A percentile compares a stretch with the other conserved stretches of the same genome.
phyloP scores from a whole-genome alignment of 35 echinoderm and acorn worm species.

The Acanthaster planci region DNA sequence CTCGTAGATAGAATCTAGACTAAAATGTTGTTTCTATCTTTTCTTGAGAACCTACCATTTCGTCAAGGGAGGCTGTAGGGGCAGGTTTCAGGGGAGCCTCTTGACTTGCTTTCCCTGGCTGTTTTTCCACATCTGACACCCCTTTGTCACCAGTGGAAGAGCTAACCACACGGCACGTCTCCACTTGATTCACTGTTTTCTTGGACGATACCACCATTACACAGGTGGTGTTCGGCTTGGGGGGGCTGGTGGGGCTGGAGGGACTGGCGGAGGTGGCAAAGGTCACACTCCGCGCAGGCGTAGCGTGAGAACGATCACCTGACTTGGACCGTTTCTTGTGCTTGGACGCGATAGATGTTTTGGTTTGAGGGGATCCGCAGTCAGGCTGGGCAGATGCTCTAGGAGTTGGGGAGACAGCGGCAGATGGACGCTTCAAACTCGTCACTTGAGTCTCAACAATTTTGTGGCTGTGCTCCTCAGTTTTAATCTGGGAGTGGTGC shows the following conservation, averaged over 20 bases:
- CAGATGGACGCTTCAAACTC: neutral
- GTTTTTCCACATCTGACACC: neutral
- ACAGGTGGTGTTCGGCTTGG: constrained; percentile 1
- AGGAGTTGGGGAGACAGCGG: neutral
- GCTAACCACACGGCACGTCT: constrained; percentile 15
- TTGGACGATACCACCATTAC: constrained; percentile 13
- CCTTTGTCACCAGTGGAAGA: constrained; percentile 19
- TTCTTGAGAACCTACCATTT: constrained; percentile 24
- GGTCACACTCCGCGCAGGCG: neutral
- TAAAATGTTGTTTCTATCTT: neutral
- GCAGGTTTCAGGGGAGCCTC: neutral
- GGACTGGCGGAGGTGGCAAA: neutral
- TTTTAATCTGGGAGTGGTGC: constrained; percentile 22
- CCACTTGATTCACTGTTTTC: constrained; percentile 10
- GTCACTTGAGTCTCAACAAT: constrained; percentile 13
- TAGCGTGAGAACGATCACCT: neutral
- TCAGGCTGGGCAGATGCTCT: neutral
- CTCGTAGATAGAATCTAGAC: too few species aligned
- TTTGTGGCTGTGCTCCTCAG: constrained; percentile 10
- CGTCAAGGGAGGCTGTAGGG: constrained; percentile 7
- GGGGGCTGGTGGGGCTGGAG: neutral
- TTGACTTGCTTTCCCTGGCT: neutral
- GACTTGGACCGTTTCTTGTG: constrained; percentile 2
- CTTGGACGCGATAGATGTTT: neutral
- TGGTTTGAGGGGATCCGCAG: neutral